phyloP scores from a whole-genome alignment of 2,888 invertebrate genomes.

The Drosophila robusta region DNA sequence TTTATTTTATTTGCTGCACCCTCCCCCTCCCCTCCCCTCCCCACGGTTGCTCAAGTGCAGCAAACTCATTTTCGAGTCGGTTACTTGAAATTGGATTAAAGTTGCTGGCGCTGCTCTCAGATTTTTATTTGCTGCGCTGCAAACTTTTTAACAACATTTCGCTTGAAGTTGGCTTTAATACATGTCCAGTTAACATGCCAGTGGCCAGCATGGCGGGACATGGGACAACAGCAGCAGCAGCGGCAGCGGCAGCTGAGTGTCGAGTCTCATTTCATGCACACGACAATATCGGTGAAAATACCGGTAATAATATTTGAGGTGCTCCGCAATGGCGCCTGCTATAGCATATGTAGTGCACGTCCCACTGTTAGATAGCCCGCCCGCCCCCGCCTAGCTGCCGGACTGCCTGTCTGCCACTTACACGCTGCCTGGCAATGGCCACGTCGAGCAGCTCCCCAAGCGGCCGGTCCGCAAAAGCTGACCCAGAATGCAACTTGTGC shows the following conservation, averaged over 20 bases:
- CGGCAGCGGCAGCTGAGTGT: slow-evolving; percentile 25
- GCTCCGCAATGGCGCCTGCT: slow-evolving; percentile 66
- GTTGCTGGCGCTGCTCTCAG: slow-evolving; percentile 37
- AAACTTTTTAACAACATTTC: slow-evolving; percentile 53
- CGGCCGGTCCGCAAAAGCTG: slow-evolving; percentile 58
- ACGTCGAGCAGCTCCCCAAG: slow-evolving; percentile 45
- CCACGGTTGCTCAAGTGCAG: slow-evolving; percentile 41
- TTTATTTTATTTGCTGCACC: slow-evolving; percentile 14
- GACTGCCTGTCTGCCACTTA: slow-evolving; percentile 53
- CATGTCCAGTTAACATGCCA: slow-evolving; percentile 65
- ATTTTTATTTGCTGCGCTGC: slow-evolving; percentile 45
- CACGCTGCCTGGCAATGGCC: slow-evolving; percentile 41
- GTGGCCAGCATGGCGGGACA: neutral
- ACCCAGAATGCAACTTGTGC: slow-evolving; percentile 79
- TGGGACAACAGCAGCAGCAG: neutral
- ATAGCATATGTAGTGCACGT: slow-evolving; percentile 33
- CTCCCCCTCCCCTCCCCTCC: neutral
- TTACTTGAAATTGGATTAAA: slow-evolving; percentile 71
- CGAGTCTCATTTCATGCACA: slow-evolving; percentile 55
- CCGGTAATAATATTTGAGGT: slow-evolving; percentile 80
- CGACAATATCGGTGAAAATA: slow-evolving; percentile 77
- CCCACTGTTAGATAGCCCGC: neutral
- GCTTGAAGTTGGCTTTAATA: slow-evolving; percentile 68
- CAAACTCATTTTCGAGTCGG: slow-evolving; percentile 63
- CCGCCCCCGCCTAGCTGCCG: neutral